Conservation (phyloP, 2,888 invertebrate species). For the Sycophila texana region DNA sequence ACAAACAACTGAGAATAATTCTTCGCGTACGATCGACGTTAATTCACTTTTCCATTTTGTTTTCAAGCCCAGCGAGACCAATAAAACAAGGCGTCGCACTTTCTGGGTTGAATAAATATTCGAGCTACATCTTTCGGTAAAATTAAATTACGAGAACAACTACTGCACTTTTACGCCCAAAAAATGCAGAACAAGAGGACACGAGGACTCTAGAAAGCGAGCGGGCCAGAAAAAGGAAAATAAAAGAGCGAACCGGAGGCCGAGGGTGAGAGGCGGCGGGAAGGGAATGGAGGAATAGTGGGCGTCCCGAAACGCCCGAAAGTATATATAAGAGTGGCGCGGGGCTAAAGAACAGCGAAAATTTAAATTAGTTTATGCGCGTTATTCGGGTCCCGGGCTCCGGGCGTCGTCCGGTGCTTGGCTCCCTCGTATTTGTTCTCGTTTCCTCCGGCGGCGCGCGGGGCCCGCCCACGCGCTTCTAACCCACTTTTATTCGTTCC, state of each 20-base stretch:
- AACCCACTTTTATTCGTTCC: constrained; percentile 42
- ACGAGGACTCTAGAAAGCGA: neutral
- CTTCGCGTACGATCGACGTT: too few relatives aligned
- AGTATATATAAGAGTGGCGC: constrained; percentile 15
- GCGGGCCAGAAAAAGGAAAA: neutral
- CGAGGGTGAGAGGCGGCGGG: neutral
- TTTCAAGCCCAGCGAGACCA: too few relatives aligned
- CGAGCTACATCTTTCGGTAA: constrained; percentile 4
- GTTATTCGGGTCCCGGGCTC: constrained; percentile 36
- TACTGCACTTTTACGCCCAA: neutral
- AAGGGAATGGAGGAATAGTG: constrained; percentile 16
- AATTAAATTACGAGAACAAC: constrained; percentile 14
- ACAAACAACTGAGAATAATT: too few relatives aligned
- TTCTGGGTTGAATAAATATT: neutral
- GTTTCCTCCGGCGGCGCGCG: constrained; percentile 20
- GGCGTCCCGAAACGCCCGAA: constrained; percentile 12
- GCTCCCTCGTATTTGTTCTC: constrained; percentile 40
- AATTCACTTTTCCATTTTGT: too few relatives aligned
- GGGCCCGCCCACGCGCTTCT: constrained; percentile 24
- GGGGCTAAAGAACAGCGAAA: constrained; percentile 1
- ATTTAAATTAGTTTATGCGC: constrained; percentile 54
- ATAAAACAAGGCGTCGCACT: too few relatives aligned
- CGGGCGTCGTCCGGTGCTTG: neutral
- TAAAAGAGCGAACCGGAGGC: neutral
- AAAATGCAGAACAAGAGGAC: constrained; percentile 19